A percentile compares a stretch with the other conserved stretches of the same genome.
Evolutionary conservation across 2,113 vertebrate genomes (phyloP).

Genomic region (Serinus canaria): DNA sequence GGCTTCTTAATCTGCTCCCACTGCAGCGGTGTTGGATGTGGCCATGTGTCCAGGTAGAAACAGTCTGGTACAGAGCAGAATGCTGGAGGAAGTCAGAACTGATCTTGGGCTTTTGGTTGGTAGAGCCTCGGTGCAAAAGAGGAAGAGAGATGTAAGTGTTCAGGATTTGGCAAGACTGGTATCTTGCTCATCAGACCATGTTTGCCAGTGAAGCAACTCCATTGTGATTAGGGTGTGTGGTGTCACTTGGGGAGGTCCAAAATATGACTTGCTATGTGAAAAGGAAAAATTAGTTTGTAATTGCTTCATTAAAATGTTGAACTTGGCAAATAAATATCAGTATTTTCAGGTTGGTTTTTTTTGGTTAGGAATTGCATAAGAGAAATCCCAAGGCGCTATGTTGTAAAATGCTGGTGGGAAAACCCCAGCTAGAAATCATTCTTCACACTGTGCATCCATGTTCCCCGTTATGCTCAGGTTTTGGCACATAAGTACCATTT

Average conservation of each 20-base stretch:
- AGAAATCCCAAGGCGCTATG: background rate
- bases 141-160: background rate
- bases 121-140: background rate
- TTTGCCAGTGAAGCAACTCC: background rate
- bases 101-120: background rate
- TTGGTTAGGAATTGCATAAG: background rate
- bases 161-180: background rate
- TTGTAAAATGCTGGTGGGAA: background rate
- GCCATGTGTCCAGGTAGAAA: background rate
- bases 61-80: background rate
- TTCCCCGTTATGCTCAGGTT: background rate
- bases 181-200: background rate
- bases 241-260: background rate
- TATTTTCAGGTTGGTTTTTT: background rate
- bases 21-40: fast-evolving
- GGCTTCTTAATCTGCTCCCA: background rate
- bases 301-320: background rate
- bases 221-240: background rate
- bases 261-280: background rate
- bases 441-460: background rate
- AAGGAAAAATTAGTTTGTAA: background rate
- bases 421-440: background rate
- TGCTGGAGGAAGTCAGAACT: background rate
- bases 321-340: background rate
- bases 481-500: background rate